A percentile compares a stretch with the other conserved stretches of the same genome.
Conservation (phyloP, 2,797 vertebrate species). For the Aplochiton taeniatus region DNA sequence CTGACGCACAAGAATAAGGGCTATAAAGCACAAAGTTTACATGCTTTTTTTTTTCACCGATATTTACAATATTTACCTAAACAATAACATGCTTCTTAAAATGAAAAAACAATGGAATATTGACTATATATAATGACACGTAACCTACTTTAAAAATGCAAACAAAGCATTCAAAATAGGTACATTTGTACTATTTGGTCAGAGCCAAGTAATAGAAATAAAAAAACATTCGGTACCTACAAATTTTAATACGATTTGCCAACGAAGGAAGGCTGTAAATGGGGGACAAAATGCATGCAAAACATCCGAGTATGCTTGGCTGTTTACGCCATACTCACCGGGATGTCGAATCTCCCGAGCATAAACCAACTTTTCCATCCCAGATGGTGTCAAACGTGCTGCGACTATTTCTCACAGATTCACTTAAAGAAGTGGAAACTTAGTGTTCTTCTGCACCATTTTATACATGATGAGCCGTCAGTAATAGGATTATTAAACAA, state of each 20-base stretch:
- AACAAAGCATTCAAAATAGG: too few relatives aligned
- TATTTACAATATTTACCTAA: too few relatives aligned
- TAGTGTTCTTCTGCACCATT: slow-evolving; percentile 99
- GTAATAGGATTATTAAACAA: slow-evolving; percentile 99
- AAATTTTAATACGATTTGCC: too few relatives aligned
- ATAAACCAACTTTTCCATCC: slow-evolving; percentile 72
- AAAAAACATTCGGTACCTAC: too few relatives aligned
- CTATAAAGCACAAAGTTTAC: too few relatives aligned
- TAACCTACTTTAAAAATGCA: too few relatives aligned
- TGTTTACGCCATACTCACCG: slow-evolving; percentile 72
- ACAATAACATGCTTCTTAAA: too few relatives aligned
- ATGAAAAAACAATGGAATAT: too few relatives aligned
- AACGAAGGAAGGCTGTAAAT: background rate
- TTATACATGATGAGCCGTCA: slow-evolving; percentile 99
- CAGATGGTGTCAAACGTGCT: slow-evolving; percentile 80
- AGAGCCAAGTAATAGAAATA: too few relatives aligned
- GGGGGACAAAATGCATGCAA: slow-evolving; percentile 47
- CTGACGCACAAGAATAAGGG: too few relatives aligned
- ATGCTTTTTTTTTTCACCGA: background rate
- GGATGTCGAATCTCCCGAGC: slow-evolving; percentile 62
- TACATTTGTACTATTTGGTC: too few relatives aligned
- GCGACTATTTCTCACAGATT: slow-evolving; percentile 85
- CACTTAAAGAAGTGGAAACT: slow-evolving; percentile 97
- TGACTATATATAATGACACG: too few relatives aligned
- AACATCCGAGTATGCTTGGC: slow-evolving; percentile 5